Evolutionary conservation across 1,140 invertebrate species (phyloP).

Genomic region (Camponotus vicinus): DNA sequence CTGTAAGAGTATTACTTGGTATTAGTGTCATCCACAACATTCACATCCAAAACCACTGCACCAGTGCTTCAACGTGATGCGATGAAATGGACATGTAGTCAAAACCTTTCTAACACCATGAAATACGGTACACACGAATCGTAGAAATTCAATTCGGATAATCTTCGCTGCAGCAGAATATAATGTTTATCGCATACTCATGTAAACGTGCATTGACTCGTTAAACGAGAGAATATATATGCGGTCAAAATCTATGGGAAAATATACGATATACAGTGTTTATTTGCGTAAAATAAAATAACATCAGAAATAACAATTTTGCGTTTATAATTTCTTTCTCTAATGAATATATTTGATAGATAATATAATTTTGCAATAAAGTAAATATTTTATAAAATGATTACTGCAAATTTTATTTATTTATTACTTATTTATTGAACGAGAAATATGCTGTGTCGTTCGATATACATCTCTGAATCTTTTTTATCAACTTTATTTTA

Average conservation of each 20-base stretch:
- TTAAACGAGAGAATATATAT: neutral
- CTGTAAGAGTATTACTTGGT: conserved; percentile 59
- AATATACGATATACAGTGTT: neutral
- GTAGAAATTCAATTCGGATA: conserved; percentile 50
- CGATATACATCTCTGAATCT: neutral
- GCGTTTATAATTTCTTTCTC: neutral
- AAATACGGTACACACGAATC: conserved; percentile 39
- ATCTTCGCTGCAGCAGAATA: conserved; percentile 35
- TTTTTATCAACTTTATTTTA: conserved; percentile 44
- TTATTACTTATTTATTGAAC: no score
- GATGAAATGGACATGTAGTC: conserved; percentile 52
- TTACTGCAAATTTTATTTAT: conserved; percentile 20
- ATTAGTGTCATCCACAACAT: conserved; percentile 39
- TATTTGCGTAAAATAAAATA: neutral
- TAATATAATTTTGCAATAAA: conserved; percentile 2
- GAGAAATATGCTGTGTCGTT: neutral
- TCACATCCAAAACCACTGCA: conserved; percentile 31
- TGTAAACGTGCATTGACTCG: conserved; percentile 33
- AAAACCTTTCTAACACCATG: conserved; percentile 43
- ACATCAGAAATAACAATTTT: neutral
- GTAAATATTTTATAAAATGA: conserved; percentile 1
- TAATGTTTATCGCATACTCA: conserved; percentile 41
- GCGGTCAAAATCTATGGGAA: neutral
- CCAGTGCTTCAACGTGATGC: neutral
- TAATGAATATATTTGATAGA: neutral